These are phyloP conservation scores for Pedetes capensis DNA, from an alignment of 2,113 vertebrate species.

Conservation along the genomic window DNA sequence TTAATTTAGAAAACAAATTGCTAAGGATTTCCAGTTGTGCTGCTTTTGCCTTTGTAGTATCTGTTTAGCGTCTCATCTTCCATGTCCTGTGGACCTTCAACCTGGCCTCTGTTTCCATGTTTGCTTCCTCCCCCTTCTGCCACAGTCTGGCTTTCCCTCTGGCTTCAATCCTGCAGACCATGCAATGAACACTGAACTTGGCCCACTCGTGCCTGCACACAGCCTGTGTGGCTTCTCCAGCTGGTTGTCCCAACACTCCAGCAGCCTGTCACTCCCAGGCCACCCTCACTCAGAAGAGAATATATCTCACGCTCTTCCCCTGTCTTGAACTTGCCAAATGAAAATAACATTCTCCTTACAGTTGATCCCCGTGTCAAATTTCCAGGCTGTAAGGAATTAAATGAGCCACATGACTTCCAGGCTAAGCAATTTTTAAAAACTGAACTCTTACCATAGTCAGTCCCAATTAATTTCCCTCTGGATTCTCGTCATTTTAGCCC, in stretches of 20 bases:
- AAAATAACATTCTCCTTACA: not conserved
- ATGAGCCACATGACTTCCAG: slow-evolving; percentile 56
- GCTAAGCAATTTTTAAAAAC: slow-evolving; percentile 57
- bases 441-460: slow-evolving; percentile 50
- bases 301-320: not conserved
- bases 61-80: not conserved
- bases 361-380: not conserved
- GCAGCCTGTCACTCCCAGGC: not conserved
- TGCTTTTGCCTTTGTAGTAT: not conserved
- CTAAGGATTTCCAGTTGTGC: not conserved
- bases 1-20: not conserved
- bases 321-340: not conserved
- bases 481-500: slow-evolving; percentile 52
- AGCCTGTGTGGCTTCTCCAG: not conserved
- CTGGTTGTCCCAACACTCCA: not conserved
- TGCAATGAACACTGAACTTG: not conserved
- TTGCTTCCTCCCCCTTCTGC: not conserved
- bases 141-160: not conserved
- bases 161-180: not conserved
- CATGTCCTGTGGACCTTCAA: not conserved
- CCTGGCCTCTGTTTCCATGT: accelerated
- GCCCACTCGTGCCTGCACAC: too few species aligned
- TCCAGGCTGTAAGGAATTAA: slow-evolving; percentile 40
- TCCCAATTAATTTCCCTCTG: slow-evolving; percentile 49
- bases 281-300: not conserved